Conservation (phyloP, 2,113 vertebrate genomes). For the Propithecus coquereli region DNA sequence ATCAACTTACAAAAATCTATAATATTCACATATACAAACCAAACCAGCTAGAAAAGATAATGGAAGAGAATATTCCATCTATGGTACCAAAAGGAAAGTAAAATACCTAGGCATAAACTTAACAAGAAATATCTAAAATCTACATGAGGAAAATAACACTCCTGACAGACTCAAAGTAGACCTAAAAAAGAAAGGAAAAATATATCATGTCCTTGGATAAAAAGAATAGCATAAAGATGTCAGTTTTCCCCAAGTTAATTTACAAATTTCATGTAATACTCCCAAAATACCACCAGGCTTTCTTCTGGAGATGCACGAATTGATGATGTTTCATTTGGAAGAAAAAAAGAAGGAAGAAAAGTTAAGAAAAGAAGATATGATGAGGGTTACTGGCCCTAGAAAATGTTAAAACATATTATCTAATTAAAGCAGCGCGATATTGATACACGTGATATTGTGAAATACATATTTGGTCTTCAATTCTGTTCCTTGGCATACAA, state of each 20-base stretch:
- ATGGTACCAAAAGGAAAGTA: neutral
- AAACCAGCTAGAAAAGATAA: neutral
- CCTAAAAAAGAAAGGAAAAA: neutral
- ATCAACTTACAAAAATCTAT: neutral
- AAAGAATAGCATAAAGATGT: neutral
- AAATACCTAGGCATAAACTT: neutral
- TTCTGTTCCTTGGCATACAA: neutral
- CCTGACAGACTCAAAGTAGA: neutral
- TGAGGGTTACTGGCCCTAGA: neutral
- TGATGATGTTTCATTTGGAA: neutral
- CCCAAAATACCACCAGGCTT: neutral
- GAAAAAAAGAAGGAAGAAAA: neutral
- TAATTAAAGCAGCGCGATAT: neutral
- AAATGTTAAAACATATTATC: neutral
- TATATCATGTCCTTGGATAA: neutral
- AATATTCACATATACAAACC: neutral
- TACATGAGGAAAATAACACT: neutral
- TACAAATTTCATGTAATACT: neutral
- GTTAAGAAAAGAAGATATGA: neutral
- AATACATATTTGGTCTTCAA: neutral
- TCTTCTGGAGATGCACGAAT: neutral
- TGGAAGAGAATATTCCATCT: neutral
- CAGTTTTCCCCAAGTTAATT: neutral
- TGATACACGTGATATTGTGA: neutral
- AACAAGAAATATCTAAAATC: neutral